Evolutionary conservation across 2,113 vertebrate species (phyloP).

Genomic region (Malurus melanocephalus): DNA sequence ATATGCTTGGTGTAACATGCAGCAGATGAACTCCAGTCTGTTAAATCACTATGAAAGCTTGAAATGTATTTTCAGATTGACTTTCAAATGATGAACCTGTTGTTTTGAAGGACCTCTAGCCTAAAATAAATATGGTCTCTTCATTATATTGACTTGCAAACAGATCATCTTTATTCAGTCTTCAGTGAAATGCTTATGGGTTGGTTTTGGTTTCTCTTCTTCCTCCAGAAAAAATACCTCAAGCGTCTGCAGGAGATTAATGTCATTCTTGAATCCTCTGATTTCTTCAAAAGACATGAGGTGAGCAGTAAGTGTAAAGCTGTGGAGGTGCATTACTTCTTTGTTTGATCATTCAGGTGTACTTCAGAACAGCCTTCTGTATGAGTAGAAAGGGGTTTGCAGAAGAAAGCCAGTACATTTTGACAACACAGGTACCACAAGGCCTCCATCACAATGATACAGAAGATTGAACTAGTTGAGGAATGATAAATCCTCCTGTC

Average conservation of each 20-base stretch:
- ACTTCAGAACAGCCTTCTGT: neutral
- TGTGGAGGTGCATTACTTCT: neutral
- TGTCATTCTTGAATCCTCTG: conserved; percentile 83
- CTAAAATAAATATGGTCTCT: neutral
- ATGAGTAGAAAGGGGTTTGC: neutral
- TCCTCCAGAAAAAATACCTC: conserved; percentile 85
- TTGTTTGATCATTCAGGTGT: neutral
- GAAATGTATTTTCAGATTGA: neutral
- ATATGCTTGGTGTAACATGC: neutral
- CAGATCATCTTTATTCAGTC: neutral
- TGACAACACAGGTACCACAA: neutral
- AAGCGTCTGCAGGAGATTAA: conserved; percentile 86
- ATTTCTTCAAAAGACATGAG: conserved; percentile 94
- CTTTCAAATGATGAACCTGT: neutral
- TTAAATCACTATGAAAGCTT: neutral
- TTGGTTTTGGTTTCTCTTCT: neutral
- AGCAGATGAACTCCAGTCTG: neutral
- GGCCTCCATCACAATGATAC: neutral
- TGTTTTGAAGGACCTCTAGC: neutral
- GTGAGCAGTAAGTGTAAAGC: conserved; percentile 65
- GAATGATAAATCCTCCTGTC: neutral
- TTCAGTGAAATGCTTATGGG: neutral
- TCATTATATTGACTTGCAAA: neutral
- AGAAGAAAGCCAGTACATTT: neutral
- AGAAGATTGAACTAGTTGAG: neutral